Conservation (phyloP, 2,797 vertebrate species). For the Crotalus adamanteus region DNA sequence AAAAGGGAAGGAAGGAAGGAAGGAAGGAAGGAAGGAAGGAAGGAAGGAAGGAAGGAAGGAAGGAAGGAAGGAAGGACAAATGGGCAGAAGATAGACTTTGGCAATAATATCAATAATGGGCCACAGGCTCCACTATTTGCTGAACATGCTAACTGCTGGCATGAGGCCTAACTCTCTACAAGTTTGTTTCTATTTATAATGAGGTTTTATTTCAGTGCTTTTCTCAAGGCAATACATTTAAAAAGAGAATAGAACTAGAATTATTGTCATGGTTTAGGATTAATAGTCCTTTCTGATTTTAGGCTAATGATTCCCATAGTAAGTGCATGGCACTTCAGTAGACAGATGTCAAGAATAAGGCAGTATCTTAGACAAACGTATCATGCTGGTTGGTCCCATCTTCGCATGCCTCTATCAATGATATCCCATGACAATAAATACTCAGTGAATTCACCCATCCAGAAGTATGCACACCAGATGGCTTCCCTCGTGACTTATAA, state of each 20-base stretch:
- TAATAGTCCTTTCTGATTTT: neutral
- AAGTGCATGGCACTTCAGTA: neutral
- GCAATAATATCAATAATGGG: neutral
- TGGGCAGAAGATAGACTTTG: neutral
- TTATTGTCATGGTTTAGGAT: neutral
- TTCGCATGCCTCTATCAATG: neutral
- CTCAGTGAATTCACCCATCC: neutral
- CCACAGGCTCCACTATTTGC: neutral
- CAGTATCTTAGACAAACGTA: neutral
- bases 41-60: neutral
- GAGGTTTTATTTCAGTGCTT: neutral
- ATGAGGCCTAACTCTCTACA: neutral
- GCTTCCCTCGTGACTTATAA: neutral
- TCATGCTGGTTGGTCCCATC: neutral
- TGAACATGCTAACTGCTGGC: neutral
- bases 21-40: neutral
- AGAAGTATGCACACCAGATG: neutral
- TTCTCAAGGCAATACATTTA: neutral
- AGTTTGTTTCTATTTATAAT: neutral
- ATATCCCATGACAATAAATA: neutral
- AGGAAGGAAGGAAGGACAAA: neutral
- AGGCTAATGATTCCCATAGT: neutral
- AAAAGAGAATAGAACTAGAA: neutral
- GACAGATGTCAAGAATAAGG: neutral
- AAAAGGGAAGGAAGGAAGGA: neutral